A percentile compares a stretch with the other conserved stretches of the same genome.
phyloP scores from a whole-genome alignment of 2,113 vertebrate genomes.

The Cottus gobio region DNA sequence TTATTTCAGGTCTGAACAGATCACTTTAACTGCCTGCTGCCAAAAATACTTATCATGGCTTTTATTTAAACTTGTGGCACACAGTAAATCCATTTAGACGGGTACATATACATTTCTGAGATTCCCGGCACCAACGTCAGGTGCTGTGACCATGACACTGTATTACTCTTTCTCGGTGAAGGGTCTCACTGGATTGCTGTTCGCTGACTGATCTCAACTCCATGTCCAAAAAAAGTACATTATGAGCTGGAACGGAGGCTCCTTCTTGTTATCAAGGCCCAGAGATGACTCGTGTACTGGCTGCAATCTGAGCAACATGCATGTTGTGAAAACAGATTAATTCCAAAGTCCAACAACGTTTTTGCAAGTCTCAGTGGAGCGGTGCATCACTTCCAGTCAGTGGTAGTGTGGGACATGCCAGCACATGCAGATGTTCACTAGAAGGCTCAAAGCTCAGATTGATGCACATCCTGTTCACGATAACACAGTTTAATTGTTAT shows the following conservation, averaged over 20 bases:
- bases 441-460: constrained; percentile 22
- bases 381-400: constrained; percentile 74
- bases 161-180: not conserved
- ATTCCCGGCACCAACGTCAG: constrained; percentile 29
- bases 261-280: not conserved
- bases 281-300: constrained; percentile 31
- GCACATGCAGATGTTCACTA: constrained; percentile 64
- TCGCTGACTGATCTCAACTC: constrained; percentile 14
- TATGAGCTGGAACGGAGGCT: not conserved
- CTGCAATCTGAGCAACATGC: constrained; percentile 35
- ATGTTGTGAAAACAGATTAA: constrained; percentile 53
- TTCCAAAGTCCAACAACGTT: constrained; percentile 31
- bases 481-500: not conserved
- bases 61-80: constrained; percentile 3
- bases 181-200: not conserved
- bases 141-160: constrained; percentile 32
- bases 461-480: constrained; percentile 19
- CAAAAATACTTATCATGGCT: constrained; percentile 9
- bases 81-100: not conserved
- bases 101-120: constrained; percentile 2
- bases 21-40: not conserved
- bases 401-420: constrained; percentile 42
- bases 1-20: not conserved
- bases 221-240: constrained; percentile 24
- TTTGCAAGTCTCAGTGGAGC: constrained; percentile 32